Percentiles rank a stretch among this genome's conserved stretches.
Conservation (phyloP, 1,140 invertebrate species). For the Prorops nasuta region DNA sequence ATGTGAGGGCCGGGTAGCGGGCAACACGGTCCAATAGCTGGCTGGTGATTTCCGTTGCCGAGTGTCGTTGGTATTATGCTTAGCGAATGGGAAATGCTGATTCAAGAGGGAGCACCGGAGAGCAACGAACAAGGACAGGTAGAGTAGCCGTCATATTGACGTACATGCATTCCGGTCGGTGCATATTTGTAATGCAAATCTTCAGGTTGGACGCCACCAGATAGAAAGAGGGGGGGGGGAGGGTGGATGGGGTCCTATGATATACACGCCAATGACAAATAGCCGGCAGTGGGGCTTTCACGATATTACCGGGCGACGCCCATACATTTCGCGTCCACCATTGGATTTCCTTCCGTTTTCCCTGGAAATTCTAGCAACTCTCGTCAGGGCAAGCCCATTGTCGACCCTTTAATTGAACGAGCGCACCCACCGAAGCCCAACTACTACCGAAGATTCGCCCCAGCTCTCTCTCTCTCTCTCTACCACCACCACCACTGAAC, state of each 20-base stretch:
- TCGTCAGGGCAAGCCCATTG: not conserved
- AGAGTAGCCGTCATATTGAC: conserved; percentile 27
- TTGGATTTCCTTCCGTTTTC: conserved; percentile 3
- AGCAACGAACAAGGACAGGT: no score
- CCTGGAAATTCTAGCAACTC: not conserved
- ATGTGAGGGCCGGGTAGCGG: no score
- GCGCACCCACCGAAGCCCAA: not conserved
- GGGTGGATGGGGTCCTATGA: conserved; percentile 10
- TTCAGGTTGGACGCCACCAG: conserved; percentile 4
- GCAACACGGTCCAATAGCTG: no score
- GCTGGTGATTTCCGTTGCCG: no score
- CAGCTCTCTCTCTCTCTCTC: not conserved
- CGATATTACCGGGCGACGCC: conserved; percentile 8
- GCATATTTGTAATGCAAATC: conserved; percentile 33
- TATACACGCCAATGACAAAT: conserved; percentile 23
- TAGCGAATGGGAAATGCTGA: no score
- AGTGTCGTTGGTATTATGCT: no score
- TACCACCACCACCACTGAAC: no score
- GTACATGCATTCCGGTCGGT: conserved; percentile 4
- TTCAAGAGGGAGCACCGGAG: no score
- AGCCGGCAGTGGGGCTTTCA: conserved; percentile 5
- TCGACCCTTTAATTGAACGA: conserved; percentile 1
- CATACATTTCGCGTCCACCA: conserved; percentile 1
- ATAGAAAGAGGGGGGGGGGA: conserved; percentile 3
- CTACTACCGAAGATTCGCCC: not conserved